phyloP scores from a whole-genome alignment of 2,888 invertebrate species.

The Drosophila demipolita region DNA sequence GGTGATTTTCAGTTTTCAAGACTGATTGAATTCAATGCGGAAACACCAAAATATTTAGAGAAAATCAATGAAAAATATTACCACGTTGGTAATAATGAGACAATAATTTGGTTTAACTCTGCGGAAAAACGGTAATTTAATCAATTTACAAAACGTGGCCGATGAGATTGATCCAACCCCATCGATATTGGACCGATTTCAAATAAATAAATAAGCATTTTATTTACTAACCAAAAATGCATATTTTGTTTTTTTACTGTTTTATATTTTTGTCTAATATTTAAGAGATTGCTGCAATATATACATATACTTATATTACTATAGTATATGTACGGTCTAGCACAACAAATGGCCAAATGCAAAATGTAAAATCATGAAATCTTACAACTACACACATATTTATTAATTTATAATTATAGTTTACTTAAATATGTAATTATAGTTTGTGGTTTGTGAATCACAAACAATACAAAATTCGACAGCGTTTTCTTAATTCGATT shows the following conservation, averaged over 20 bases:
- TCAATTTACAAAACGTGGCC: slow-evolving; percentile 21
- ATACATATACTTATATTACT: background rate
- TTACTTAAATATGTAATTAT: slow-evolving; percentile 1
- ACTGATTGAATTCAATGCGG: background rate
- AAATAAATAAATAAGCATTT: background rate
- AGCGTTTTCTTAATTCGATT: background rate
- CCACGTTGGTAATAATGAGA: background rate
- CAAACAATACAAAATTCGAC: slow-evolving; percentile 26
- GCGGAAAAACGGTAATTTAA: slow-evolving; percentile 17
- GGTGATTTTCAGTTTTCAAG: slow-evolving; percentile 8
- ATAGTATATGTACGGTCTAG: slow-evolving; percentile 5
- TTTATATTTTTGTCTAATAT: slow-evolving; percentile 25
- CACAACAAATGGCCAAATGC: slow-evolving; percentile 31
- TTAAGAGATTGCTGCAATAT: background rate
- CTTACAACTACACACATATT: slow-evolving; percentile 16
- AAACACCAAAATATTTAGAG: slow-evolving; percentile 13
- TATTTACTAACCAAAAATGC: slow-evolving; percentile 30
- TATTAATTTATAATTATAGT: background rate
- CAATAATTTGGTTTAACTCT: slow-evolving; percentile 41
- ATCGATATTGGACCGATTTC: slow-evolving; percentile 41
- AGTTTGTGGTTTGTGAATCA: slow-evolving; percentile 13
- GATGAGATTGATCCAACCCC: slow-evolving; percentile 1
- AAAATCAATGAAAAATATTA: slow-evolving; percentile 34
- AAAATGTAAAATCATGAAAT: slow-evolving; percentile 2
- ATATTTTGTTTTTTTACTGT: slow-evolving; percentile 1